Base-by-base conservation (phyloP, 2,113 vertebrate species). In the Sinosuthora webbiana region DNA sequence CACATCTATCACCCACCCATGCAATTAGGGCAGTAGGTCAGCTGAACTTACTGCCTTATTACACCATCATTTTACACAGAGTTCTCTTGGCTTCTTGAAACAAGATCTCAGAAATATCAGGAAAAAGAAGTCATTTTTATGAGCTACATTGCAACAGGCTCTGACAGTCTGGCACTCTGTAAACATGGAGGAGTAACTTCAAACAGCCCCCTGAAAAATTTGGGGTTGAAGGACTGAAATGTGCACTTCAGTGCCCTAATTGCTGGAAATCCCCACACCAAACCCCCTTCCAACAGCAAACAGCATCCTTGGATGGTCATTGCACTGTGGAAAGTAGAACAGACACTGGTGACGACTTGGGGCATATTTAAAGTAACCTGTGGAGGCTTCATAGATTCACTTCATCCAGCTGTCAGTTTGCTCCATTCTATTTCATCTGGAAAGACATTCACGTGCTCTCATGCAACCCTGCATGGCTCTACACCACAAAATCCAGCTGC, bases 11-110 rank as follows among this genome's bases (percentile, higher is more conserved):
- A 65, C 70, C 20, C 23, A 79, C 75, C 81, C 27, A 6, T 2
- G 69, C 57, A 87, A 92, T 11, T 81, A 80, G 92, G 86, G 86
- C 73, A 95, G 80, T 90, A 74, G 92, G 79, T 82, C 92, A 92
- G 85, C 60, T 87, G 79, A 71, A 82, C 45, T 68, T 53, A 31
- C 2, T 6, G 5, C 50, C 69, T 82, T 39, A 64, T 64, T 75
- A 56, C 57, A 75, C 1, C 2, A 53, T 21, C 31, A 9, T 60
- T 95, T 93, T 12, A 49, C 7, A 75, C 7, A 13, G 24, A 17
- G 6, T 27, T 56, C 49, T 76, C 70, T 27, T 27, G 13, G 7
- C 55, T 74, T 60, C 80, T 85, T 73, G 41, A 37, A 88, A 13
- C 14, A n/a, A 55, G 52, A 50, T 17, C 23, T 62, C 70, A 50